Evolutionary conservation across 2,113 vertebrate genomes (phyloP).

Genomic region (Lampris incognitus): DNA sequence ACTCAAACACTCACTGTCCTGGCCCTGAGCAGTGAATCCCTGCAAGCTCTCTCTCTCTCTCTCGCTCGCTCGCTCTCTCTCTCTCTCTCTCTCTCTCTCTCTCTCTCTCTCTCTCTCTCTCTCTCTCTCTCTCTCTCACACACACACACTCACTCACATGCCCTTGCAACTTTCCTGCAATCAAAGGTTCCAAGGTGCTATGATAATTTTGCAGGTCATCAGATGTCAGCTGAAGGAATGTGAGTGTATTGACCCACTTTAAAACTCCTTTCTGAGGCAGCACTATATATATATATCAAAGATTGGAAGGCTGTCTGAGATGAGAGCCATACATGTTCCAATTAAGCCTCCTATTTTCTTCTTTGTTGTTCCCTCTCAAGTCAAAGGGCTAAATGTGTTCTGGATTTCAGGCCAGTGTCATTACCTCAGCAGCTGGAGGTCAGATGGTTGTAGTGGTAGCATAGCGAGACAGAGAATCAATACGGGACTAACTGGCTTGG

Average conservation of each 20-base stretch:
- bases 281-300: background rate
- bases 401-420: constrained; percentile 37
- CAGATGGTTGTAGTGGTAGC: constrained; percentile 62
- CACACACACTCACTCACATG: background rate
- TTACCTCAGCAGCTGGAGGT: constrained; percentile 57
- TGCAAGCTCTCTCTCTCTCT: too few species aligned
- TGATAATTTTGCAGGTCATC: background rate
- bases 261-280: background rate
- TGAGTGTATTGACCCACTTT: background rate
- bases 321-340: background rate
- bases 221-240: background rate
- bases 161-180: background rate
- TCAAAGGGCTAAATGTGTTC: background rate
- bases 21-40: too few species aligned
- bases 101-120: background rate
- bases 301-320: background rate
- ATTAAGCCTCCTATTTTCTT: background rate
- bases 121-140: background rate
- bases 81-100: background rate
- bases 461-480: constrained; percentile 69
- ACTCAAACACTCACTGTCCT: too few species aligned
- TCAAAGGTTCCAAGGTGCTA: background rate
- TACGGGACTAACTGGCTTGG: constrained; percentile 66
- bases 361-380: constrained; percentile 7
- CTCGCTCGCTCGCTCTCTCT: too few species aligned